phyloP scores from a whole-genome alignment of 2,797 vertebrate species.

The Parauchenoglanis ngamensis region DNA sequence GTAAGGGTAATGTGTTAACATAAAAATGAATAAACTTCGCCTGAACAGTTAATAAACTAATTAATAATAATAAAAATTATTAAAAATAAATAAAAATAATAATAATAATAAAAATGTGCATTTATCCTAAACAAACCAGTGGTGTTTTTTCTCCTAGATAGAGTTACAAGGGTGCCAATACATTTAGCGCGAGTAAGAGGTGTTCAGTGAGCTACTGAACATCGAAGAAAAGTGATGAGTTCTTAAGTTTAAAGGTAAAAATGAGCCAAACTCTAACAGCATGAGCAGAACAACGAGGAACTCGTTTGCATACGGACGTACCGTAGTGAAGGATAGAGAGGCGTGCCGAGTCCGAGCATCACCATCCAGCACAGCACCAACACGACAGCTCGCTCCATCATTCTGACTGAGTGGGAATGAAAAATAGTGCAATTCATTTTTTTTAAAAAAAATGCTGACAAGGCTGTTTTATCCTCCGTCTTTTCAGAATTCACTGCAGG shows the following conservation, averaged over 20 bases:
- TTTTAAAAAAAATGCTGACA: conserved; percentile 60
- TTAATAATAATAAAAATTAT: neutral
- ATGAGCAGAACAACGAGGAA: neutral
- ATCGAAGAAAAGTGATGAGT: neutral
- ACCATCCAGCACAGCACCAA: conserved; percentile 83
- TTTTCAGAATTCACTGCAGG: conserved; percentile 52
- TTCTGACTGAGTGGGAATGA: conserved; percentile 64
- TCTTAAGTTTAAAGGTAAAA: neutral
- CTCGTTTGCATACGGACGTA: conserved; percentile 63
- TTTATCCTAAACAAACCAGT: neutral
- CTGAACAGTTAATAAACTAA: neutral
- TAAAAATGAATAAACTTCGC: neutral
- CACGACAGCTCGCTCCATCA: conserved; percentile 81
- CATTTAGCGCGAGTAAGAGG: neutral
- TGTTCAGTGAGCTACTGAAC: neutral
- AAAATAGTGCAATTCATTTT: conserved; percentile 61
- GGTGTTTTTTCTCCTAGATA: neutral
- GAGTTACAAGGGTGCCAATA: neutral
- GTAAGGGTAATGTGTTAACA: neutral
- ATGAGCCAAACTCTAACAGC: neutral
- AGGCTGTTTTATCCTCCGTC: conserved; percentile 57
- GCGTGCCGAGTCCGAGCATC: conserved; percentile 75
- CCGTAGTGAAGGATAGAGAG: conserved; percentile 83
- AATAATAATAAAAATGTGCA: neutral
- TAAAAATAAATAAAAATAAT: too few relatives aligned